phyloP scores from a whole-genome alignment of 2,113 vertebrate species.

The Peromyscus maniculatus region DNA sequence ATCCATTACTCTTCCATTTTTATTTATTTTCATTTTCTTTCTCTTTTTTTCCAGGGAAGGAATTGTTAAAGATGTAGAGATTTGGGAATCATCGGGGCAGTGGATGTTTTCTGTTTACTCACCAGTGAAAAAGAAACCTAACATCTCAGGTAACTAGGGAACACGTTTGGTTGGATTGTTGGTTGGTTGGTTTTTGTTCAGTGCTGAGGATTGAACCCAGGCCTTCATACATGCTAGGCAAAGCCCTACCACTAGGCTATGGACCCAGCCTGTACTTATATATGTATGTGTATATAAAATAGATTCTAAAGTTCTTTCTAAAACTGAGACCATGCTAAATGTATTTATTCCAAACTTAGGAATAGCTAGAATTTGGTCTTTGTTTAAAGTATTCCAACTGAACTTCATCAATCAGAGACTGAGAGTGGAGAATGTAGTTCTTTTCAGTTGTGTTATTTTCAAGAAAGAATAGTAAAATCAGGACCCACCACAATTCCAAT shows the following conservation, averaged over 20 bases:
- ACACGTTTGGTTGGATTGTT: not conserved
- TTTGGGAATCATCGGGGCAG: constrained; percentile 94
- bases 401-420: constrained; percentile 33
- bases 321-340: constrained; percentile 36
- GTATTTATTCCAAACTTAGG: constrained; percentile 38
- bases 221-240: not conserved
- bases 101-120: constrained; percentile 96
- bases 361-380: constrained; percentile 4
- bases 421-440: constrained; percentile 3
- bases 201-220: not conserved
- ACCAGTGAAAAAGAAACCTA: constrained; percentile 83
- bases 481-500: not conserved
- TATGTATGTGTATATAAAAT: constrained; percentile 46
- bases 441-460: constrained; percentile 23
- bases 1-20: constrained; percentile 37
- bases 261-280: not conserved
- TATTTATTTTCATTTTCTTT: not conserved
- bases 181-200: not conserved
- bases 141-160: constrained; percentile 91
- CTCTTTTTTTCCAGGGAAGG: constrained; percentile 87
- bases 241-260: not conserved
- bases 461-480: constrained; percentile 14
- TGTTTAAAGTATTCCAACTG: constrained; percentile 54
- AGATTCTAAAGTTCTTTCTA: constrained; percentile 44
- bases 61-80: constrained; percentile 93